Evolutionary conservation across 2,113 vertebrate genomes (phyloP).

Genomic region (Mastomys coucha): DNA sequence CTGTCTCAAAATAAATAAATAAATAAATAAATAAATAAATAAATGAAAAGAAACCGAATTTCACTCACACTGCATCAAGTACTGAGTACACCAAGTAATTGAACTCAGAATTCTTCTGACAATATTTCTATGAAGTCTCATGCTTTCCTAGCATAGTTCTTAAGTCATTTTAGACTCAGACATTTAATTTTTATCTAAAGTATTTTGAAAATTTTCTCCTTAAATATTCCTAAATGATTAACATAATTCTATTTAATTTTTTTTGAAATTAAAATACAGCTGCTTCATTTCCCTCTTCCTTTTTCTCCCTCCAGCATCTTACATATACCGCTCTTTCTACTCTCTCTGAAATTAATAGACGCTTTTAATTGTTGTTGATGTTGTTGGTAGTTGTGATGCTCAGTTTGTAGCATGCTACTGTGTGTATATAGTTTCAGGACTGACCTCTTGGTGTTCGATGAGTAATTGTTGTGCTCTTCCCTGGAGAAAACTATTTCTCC

Average conservation of each 20-base stretch:
- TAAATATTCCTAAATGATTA: neutral
- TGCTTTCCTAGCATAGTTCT: neutral
- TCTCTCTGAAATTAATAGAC: neutral
- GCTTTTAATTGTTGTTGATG: neutral
- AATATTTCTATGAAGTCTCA: neutral
- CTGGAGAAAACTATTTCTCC: neutral
- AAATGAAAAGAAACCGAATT: neutral
- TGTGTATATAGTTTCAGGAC: neutral
- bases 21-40: neutral
- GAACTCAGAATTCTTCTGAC: neutral
- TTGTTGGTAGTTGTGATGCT: too few relatives aligned
- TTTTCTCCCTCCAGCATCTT: neutral
- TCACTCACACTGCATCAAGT: neutral
- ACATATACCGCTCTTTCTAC: too few relatives aligned
- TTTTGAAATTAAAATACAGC: neutral
- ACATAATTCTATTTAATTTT: neutral
- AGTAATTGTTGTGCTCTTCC: neutral
- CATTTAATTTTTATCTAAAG: neutral
- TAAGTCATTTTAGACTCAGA: neutral
- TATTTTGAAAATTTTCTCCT: neutral
- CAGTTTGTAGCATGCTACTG: neutral
- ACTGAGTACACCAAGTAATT: neutral
- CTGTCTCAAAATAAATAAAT: too few relatives aligned
- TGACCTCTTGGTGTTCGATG: neutral
- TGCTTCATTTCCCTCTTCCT: neutral